Conservation (phyloP, 2,797 vertebrate genomes). For the Lepilemur ruficaudatus region DNA sequence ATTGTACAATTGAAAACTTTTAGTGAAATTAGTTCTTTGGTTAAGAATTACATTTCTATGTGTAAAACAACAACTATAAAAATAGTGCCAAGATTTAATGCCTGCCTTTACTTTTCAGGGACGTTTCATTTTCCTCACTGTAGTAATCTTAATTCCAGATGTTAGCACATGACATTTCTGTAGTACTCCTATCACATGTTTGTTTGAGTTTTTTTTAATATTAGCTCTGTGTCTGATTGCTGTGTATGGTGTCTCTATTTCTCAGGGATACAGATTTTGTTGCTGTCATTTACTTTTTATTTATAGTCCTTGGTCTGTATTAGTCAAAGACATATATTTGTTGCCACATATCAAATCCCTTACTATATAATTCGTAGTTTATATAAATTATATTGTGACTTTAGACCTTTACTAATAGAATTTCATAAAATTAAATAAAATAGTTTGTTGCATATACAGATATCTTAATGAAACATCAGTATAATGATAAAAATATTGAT, state of each 20-base stretch:
- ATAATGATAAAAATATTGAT: background rate
- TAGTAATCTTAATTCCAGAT: background rate
- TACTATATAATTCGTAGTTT: background rate
- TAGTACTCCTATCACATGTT: background rate
- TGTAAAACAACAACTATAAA: background rate
- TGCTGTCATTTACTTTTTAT: conserved; percentile 35
- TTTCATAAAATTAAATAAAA: conserved; percentile 43
- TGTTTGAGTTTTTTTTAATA: background rate
- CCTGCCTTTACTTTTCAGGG: background rate
- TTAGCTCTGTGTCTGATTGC: background rate
- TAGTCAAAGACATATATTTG: conserved; percentile 14
- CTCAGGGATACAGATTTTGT: background rate
- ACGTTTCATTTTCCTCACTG: background rate
- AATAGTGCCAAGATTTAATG: background rate
- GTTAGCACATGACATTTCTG: background rate
- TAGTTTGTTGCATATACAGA: background rate
- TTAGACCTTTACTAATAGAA: conserved; percentile 11
- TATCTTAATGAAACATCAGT: conserved; percentile 30
- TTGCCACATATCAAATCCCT: background rate
- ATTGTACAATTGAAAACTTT: background rate
- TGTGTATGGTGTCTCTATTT: background rate
- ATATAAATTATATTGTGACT: conserved; percentile 14
- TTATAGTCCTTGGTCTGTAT: background rate
- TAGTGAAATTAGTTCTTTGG: background rate
- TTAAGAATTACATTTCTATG: background rate